Conservation (phyloP, 2,888 invertebrate species). For the Fabriciana adippe region DNA sequence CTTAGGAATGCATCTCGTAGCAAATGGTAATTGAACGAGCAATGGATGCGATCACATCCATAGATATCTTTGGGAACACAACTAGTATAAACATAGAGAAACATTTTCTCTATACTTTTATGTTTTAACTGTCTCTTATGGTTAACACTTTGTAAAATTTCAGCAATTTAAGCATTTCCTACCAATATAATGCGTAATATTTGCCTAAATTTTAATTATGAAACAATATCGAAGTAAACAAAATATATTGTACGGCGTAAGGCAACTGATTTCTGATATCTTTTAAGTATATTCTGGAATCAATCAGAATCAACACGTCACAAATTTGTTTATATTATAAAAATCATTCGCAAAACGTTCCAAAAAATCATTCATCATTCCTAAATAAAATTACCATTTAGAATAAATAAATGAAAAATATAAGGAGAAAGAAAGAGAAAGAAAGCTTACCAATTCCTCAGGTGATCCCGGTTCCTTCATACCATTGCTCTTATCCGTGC, state of each 20-base stretch:
- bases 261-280: constrained; percentile 30
- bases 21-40: constrained; percentile 18
- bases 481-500: constrained; percentile 89
- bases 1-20: constrained; percentile 18
- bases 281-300: constrained; percentile 44
- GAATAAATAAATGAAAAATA: constrained; percentile 28
- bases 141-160: too few species aligned
- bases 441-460: constrained; percentile 87
- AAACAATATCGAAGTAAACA: too few species aligned
- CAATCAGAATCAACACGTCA: constrained; percentile 43
- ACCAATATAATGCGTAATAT: too few species aligned
- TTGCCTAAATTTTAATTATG: too few species aligned
- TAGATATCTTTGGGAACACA: constrained; percentile 1
- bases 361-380: constrained; percentile 33
- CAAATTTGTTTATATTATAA: constrained; percentile 39
- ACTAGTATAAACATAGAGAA: neutral
- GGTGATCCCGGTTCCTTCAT: constrained; percentile 93
- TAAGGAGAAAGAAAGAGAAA: neutral
- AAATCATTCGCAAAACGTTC: constrained; percentile 39
- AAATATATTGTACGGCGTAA: neutral
- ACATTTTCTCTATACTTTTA: too few species aligned
- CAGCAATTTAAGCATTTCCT: too few species aligned
- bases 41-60: constrained; percentile 8
- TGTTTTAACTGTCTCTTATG: too few species aligned
- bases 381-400: constrained; percentile 20